phyloP scores from a whole-genome alignment of 1,140 invertebrate genomes.

The Drosophila leontia region DNA sequence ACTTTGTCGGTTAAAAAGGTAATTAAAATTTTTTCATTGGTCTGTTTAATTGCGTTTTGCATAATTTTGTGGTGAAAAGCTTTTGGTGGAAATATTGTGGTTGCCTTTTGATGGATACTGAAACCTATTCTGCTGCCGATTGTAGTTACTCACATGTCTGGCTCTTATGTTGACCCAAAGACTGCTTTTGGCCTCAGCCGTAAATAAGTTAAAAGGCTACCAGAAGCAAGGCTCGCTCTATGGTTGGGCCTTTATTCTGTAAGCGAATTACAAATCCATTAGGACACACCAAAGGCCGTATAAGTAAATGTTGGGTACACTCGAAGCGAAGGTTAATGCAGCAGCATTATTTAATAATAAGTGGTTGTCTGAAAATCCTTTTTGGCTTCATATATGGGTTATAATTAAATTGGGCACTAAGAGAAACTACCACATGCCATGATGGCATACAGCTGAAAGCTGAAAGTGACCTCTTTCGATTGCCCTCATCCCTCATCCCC shows the following conservation, averaged over 20 bases:
- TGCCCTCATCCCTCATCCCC: constrained; percentile 19
- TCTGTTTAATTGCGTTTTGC: constrained; percentile 70
- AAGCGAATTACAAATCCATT: constrained; percentile 76
- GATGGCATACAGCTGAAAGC: background rate
- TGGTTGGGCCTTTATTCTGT: constrained; percentile 34
- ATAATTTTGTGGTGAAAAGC: constrained; percentile 63
- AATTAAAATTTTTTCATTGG: constrained; percentile 74
- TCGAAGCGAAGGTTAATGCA: constrained; percentile 44
- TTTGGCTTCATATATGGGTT: constrained; percentile 58
- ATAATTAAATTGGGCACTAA: constrained; percentile 63
- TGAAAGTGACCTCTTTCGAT: constrained; percentile 54
- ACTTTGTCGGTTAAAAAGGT: constrained; percentile 68
- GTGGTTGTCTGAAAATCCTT: constrained; percentile 61
- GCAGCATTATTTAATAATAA: constrained; percentile 70
- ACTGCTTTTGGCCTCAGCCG: constrained; percentile 52
- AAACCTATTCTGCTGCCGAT: background rate
- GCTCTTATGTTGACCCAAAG: constrained; percentile 48
- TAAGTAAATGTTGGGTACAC: constrained; percentile 10
- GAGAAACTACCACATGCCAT: constrained; percentile 8
- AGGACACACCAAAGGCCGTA: constrained; percentile 36
- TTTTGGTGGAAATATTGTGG: constrained; percentile 1
- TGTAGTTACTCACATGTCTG: background rate
- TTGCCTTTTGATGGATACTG: background rate
- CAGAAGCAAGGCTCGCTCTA: constrained; percentile 19
- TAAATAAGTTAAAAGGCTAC: constrained; percentile 72